phyloP scores from a whole-genome alignment of 2,113 vertebrate species.

The Salminus brasiliensis region DNA sequence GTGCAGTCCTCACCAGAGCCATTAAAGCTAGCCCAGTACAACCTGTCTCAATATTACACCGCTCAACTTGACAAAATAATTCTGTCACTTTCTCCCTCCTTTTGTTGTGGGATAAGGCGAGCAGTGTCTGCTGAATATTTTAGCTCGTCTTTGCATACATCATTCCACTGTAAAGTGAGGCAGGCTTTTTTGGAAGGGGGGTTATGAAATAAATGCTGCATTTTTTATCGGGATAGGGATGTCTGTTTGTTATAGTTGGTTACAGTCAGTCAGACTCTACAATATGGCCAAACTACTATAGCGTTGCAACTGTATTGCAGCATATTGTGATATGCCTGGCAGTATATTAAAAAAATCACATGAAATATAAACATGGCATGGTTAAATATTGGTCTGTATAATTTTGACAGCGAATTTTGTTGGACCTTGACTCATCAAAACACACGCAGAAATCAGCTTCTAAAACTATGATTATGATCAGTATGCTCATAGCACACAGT shows the following conservation, averaged over 20 bases:
- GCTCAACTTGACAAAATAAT: constrained; percentile 66
- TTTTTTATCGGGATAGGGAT: background rate
- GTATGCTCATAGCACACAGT: background rate
- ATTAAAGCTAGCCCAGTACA: constrained; percentile 57
- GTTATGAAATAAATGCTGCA: background rate
- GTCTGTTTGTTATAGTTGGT: constrained; percentile 12
- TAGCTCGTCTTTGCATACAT: constrained; percentile 45
- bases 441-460: background rate
- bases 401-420: too few relatives aligned
- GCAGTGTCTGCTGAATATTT: constrained; percentile 49
- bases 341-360: background rate
- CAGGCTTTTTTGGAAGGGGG: background rate
- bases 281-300: background rate
- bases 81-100: constrained; percentile 48
- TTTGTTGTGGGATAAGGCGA: constrained; percentile 48
- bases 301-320: background rate
- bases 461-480: background rate
- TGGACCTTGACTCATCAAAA: too few relatives aligned
- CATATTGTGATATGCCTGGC: background rate
- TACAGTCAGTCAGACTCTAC: constrained; percentile 1
- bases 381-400: too few relatives aligned
- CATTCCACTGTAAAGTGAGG: constrained; percentile 33
- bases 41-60: constrained; percentile 61
- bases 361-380: background rate
- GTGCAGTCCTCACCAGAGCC: constrained; percentile 53